phyloP scores from a whole-genome alignment of 1,140 invertebrate genomes.

The Diorhabda carinulata region DNA sequence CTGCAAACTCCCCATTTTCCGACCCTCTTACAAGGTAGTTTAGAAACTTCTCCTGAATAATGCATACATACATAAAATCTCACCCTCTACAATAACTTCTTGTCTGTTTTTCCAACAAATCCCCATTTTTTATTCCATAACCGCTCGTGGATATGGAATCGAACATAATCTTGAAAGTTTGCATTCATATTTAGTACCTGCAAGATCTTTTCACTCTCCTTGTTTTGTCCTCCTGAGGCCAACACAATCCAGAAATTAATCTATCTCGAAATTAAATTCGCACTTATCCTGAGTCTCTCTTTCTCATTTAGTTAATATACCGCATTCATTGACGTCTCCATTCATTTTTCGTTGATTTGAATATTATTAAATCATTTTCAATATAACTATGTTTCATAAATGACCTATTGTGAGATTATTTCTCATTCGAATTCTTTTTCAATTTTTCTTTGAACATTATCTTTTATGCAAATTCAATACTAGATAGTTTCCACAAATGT shows the following conservation, averaged over 20 bases:
- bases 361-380: too few species aligned
- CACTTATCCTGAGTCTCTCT: constrained; percentile 29
- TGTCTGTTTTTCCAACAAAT: constrained; percentile 2
- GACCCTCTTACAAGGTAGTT: not conserved
- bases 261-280: constrained; percentile 26
- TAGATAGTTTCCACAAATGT: too few species aligned
- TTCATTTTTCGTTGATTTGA: too few species aligned
- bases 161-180: constrained; percentile 8
- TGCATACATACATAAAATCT: not conserved
- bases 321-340: not conserved
- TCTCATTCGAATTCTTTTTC: too few species aligned
- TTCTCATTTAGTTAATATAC: not conserved
- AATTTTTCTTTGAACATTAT: too few species aligned
- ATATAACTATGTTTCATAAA: too few species aligned
- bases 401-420: too few species aligned
- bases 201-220: constrained; percentile 21
- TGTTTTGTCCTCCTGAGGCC: constrained; percentile 24
- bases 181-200: not conserved
- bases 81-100: constrained; percentile 1
- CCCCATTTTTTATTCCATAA: constrained; percentile 6
- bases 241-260: constrained; percentile 28
- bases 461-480: too few species aligned
- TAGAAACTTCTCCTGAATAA: not conserved
- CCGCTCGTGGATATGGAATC: constrained; percentile 14
- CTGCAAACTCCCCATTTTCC: too few species aligned